phyloP scores from a whole-genome alignment of 2,113 vertebrate species.

The Micromys minutus region DNA sequence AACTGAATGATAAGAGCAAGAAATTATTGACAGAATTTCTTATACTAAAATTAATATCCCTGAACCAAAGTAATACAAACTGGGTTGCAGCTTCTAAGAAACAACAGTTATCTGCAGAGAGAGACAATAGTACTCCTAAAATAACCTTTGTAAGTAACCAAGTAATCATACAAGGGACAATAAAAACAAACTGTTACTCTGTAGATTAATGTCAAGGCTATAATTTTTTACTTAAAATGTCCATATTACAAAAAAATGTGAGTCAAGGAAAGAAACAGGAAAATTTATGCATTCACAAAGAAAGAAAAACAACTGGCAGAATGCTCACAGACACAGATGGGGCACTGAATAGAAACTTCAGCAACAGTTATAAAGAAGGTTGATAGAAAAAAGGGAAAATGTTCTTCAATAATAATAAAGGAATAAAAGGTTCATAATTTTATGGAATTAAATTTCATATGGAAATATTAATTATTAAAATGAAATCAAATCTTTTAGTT shows the following conservation, averaged over 20 bases:
- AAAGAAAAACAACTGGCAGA: neutral
- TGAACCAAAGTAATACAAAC: neutral
- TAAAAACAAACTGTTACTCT: neutral
- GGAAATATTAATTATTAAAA: neutral
- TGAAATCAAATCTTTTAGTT: neutral
- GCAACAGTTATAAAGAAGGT: neutral
- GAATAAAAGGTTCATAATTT: neutral
- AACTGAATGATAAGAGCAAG: neutral
- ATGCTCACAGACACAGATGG: neutral
- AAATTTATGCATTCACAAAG: neutral
- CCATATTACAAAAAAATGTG: no score
- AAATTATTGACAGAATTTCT: neutral
- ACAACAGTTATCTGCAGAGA: neutral
- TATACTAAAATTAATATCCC: neutral
- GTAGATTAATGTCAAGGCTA: neutral
- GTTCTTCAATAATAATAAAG: neutral
- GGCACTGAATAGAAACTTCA: neutral
- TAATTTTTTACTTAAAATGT: neutral
- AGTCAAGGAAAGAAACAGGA: neutral
- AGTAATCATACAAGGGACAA: neutral
- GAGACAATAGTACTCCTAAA: neutral
- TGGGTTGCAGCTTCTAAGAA: neutral
- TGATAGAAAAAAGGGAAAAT: neutral
- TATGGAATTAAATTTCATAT: neutral
- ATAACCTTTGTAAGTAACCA: neutral